A percentile compares a stretch with the other conserved stretches of the same genome.
phyloP scores from a whole-genome alignment of 1,140 invertebrate genomes.

The Cherax destructor region DNA sequence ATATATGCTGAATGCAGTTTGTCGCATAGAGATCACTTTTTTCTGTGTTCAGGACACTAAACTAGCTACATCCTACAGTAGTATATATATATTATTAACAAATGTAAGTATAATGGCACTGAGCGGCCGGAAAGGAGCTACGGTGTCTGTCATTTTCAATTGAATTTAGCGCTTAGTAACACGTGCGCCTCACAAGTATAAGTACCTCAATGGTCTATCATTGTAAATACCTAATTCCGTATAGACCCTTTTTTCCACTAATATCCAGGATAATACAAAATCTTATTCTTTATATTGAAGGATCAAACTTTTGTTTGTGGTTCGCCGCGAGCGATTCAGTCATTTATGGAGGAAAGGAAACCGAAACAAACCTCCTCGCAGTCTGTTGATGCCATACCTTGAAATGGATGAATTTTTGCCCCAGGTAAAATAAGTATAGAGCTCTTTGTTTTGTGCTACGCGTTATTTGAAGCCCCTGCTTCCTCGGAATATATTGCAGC shows the following conservation, averaged over 20 bases:
- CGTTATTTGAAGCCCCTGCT: not conserved
- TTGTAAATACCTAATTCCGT: not conserved
- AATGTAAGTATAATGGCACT: too few relatives aligned
- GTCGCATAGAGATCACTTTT: too few relatives aligned
- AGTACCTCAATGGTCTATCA: not conserved
- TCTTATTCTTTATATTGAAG: not conserved
- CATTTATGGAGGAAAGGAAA: conserved; percentile 16
- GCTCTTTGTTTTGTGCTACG: not conserved
- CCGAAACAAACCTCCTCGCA: conserved; percentile 28
- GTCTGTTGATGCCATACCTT: not conserved
- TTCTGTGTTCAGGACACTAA: too few relatives aligned
- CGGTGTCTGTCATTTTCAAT: not conserved
- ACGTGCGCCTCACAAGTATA: conserved; percentile 36
- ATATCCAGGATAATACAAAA: not conserved
- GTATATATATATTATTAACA: too few relatives aligned
- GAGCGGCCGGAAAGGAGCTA: too few relatives aligned
- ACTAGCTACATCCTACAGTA: too few relatives aligned
- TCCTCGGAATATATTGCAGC: not conserved
- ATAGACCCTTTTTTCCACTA: not conserved
- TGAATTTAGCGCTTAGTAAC: conserved; percentile 36
- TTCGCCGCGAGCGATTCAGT: too few relatives aligned
- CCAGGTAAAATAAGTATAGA: not conserved
- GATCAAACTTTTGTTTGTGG: not conserved
- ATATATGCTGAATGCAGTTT: too few relatives aligned
- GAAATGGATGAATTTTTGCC: conserved; percentile 41